Conservation (phyloP, 2,113 vertebrate genomes). For the Muntiacus reevesi region DNA sequence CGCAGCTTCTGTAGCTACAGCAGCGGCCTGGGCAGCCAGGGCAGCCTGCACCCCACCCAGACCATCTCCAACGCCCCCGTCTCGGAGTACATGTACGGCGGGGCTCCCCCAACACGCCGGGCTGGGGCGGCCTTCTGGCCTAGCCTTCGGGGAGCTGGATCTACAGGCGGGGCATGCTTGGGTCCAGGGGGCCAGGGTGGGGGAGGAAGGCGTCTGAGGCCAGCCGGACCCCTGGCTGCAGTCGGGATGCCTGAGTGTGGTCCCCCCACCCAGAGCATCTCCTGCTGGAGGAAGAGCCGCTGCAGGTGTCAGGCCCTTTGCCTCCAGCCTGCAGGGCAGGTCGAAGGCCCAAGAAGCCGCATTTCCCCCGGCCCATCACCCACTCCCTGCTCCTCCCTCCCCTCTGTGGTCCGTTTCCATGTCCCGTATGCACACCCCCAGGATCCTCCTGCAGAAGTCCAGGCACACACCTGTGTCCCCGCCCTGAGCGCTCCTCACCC, state of each 20-base stretch:
- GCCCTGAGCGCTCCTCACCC: background rate
- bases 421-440: fast-evolving
- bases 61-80: slow-evolving; percentile 89
- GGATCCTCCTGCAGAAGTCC: background rate
- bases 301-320: background rate
- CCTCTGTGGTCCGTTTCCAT: fast-evolving
- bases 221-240: background rate
- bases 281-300: background rate
- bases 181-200: background rate
- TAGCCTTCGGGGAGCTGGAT: background rate
- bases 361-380: background rate
- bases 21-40: slow-evolving; percentile 96
- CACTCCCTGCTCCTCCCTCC: background rate
- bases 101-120: fast-evolving
- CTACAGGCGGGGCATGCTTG: fast-evolving
- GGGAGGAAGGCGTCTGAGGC: background rate
- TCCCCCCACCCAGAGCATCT: background rate
- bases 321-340: no score
- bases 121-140: background rate
- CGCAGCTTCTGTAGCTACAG: slow-evolving; percentile 98
- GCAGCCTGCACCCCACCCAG: slow-evolving; percentile 89
- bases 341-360: background rate
- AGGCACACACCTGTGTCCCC: fast-evolving
- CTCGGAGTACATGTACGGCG: slow-evolving; percentile 92
- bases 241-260: fast-evolving